These are phyloP conservation scores for Antheraea mylitta DNA, from an alignment of 1,140 invertebrate genomes.

Conservation along the genomic window DNA sequence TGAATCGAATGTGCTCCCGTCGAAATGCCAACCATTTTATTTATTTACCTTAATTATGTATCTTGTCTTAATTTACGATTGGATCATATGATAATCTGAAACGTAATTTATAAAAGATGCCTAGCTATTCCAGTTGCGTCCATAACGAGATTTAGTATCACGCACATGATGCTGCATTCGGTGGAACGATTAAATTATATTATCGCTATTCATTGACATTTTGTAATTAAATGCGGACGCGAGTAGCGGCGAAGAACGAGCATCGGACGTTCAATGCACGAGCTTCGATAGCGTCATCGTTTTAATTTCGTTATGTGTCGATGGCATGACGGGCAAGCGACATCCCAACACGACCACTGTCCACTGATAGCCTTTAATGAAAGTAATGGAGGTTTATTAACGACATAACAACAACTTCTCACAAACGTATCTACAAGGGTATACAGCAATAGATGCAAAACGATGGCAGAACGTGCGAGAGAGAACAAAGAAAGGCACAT, in stretches of 20 bases:
- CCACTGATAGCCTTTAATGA: slow-evolving; percentile 74
- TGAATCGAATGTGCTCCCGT: slow-evolving; percentile 75
- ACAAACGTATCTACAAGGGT: slow-evolving; percentile 28
- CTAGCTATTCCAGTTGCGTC: slow-evolving; percentile 70
- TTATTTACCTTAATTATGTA: slow-evolving; percentile 79
- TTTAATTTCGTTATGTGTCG: slow-evolving; percentile 74
- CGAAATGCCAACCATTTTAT: slow-evolving; percentile 78
- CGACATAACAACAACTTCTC: slow-evolving; percentile 61
- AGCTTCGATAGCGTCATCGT: slow-evolving; percentile 70
- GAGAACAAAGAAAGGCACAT: slow-evolving; percentile 77
- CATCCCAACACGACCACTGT: slow-evolving; percentile 66
- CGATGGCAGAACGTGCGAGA: slow-evolving; percentile 67
- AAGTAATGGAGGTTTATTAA: slow-evolving; percentile 77
- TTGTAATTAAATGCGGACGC: slow-evolving; percentile 66
- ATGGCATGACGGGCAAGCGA: slow-evolving; percentile 60
- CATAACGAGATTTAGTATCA: slow-evolving; percentile 77
- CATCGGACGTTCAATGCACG: slow-evolving; percentile 49
- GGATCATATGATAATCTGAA: slow-evolving; percentile 78
- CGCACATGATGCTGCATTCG: slow-evolving; percentile 55
- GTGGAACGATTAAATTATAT: slow-evolving; percentile 64
- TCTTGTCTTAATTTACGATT: slow-evolving; percentile 79
- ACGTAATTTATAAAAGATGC: slow-evolving; percentile 75
- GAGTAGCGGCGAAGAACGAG: slow-evolving; percentile 37
- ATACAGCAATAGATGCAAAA: slow-evolving; percentile 65
- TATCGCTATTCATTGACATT: slow-evolving; percentile 71